Base-by-base conservation (phyloP, 2,888 invertebrate species). In the Polyommatus iphigenia region DNA sequence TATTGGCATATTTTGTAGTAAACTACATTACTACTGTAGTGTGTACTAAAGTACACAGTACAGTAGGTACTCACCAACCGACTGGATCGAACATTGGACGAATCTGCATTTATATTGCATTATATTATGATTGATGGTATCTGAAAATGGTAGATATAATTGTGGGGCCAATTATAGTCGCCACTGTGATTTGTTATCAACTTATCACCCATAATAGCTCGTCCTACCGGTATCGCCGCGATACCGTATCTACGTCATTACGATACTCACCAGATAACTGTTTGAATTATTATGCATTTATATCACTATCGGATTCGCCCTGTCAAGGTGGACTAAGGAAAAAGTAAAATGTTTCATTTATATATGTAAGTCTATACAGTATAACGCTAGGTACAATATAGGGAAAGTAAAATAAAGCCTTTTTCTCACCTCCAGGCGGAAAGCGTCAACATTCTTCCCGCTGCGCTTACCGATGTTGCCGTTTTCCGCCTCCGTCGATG, bases 201-300 rank as follows among this genome's bases (percentile, higher is more conserved):
- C 76, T 81, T 79, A 85, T 85, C 85, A 85, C 83, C 82, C 79
- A 80, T 79, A 84, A 85, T 86, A 85, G 81, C 81, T 77, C 76
- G 77, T 79, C 80, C 81, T 82, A 80, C 78, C 72, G 78, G 76
- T 81, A 82, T 81, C 79, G 57, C 79, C 73, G 73, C 59, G 72
- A 78, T 80, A 81, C 80, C 81, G 79, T 78, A 80, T 79, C 78
- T 82, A 78, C 83, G 82, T 83, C 83, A 84, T 80, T 80, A 77
- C 76, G 76, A 82, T 80, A 79, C 78, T 73, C 77, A 50, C 59
- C 77, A 78, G 78, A 79, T 79, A 78, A 78, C 54, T 29, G n/a
- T 24, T 29, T 57, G 8, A 32, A 76, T 71, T 8, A 78, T 71
- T 76, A 24, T 20, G 41, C 54, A 46, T 75, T 78, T 20, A 29